A percentile compares a stretch with the other conserved stretches of the same genome.
Evolutionary conservation across 2,888 invertebrate species (phyloP).

Genomic region (Eilema depressum): DNA sequence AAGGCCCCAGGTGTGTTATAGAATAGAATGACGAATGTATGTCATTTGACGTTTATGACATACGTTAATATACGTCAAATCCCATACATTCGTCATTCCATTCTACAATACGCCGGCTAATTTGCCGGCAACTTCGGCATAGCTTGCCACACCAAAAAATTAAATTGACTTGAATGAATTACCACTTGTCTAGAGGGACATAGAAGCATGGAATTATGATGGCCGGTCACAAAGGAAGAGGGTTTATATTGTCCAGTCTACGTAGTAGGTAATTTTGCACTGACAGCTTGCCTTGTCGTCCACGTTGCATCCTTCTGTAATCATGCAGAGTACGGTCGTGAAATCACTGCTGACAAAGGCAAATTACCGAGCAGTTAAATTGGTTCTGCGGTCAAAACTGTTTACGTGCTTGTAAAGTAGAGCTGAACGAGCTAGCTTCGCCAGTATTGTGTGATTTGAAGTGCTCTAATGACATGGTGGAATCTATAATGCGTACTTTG

Average conservation of each 20-base stretch:
- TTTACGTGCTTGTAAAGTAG: not conserved
- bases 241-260: constrained; percentile 16
- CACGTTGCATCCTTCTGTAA: constrained; percentile 38
- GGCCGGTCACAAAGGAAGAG: constrained; percentile 26
- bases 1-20: no score
- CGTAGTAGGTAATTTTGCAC: constrained; percentile 60
- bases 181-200: no score
- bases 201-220: not conserved
- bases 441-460: not conserved
- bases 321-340: constrained; percentile 36
- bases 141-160: no score
- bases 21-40: no score
- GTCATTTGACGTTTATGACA: no score
- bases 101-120: no score
- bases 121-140: no score
- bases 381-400: constrained; percentile 26
- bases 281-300: constrained; percentile 53
- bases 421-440: not conserved
- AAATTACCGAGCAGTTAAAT: constrained; percentile 36
- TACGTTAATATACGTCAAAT: no score
- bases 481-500: no score
- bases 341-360: constrained; percentile 41
- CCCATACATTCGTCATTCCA: no score
- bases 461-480: not conserved
- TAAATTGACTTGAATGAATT: no score